These are phyloP conservation scores for Anisognathus igniventris DNA, from an alignment of 2,797 vertebrate species.

Conservation along the genomic window DNA sequence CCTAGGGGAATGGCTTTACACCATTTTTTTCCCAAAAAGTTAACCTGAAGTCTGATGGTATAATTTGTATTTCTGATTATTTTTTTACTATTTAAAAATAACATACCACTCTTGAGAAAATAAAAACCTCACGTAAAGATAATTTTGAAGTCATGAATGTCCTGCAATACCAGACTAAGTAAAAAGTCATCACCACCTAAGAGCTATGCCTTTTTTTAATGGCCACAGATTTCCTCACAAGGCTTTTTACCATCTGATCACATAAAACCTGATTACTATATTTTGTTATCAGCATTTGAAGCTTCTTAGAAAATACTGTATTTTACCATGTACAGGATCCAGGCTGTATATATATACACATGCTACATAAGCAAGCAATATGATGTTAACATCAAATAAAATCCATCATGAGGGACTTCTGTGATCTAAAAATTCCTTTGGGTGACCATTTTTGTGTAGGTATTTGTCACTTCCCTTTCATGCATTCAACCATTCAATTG, in stretches of 20 bases:
- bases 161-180: neutral
- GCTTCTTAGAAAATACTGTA: neutral
- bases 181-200: neutral
- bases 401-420: neutral
- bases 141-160: neutral
- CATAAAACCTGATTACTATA: neutral
- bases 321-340: neutral
- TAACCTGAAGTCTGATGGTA: neutral
- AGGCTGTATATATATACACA: fast-evolving
- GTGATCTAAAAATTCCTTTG: neutral
- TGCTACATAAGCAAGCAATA: neutral
- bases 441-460: neutral
- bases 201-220: neutral
- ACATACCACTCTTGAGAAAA: neutral
- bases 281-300: neutral
- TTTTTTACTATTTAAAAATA: neutral
- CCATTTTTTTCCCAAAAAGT: neutral
- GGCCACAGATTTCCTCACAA: neutral
- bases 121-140: neutral
- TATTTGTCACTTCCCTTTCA: neutral
- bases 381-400: neutral
- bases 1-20: neutral
- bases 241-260: neutral
- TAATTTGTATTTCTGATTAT: neutral
- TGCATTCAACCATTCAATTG: neutral